These are phyloP conservation scores for Eugnorisma glareosa DNA, from an alignment of 2,888 invertebrate genomes.

Conservation along the genomic window DNA sequence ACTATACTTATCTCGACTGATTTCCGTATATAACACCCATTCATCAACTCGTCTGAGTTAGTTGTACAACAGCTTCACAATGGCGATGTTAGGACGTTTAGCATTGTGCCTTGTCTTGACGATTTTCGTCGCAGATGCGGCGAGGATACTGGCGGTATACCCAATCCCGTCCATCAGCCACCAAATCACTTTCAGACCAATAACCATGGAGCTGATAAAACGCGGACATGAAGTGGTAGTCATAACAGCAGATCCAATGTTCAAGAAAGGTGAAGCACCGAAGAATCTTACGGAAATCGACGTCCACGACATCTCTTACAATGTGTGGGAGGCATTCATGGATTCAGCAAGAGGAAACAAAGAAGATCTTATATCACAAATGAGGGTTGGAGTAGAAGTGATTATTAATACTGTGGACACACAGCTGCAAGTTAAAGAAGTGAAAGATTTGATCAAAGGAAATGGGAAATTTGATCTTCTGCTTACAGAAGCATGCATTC, in stretches of 20 bases:
- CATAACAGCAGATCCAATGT: slow-evolving; percentile 79
- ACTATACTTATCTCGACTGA: slow-evolving; percentile 14
- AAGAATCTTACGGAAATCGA: slow-evolving; percentile 81
- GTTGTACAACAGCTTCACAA: slow-evolving; percentile 18
- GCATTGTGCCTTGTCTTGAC: slow-evolving; percentile 1
- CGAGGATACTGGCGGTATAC: slow-evolving; percentile 78
- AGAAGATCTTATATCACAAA: slow-evolving; percentile 54
- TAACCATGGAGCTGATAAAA: slow-evolving; percentile 78
- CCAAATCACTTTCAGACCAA: slow-evolving; percentile 77
- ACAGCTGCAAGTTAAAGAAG: slow-evolving; percentile 61
- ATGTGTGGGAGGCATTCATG: slow-evolving; percentile 43
- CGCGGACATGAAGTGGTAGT: slow-evolving; percentile 83
- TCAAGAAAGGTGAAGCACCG: slow-evolving; percentile 66
- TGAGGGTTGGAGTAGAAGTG: slow-evolving; percentile 29
- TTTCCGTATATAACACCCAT: slow-evolving; percentile 35
- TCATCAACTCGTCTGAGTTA: background rate
- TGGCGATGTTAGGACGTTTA: slow-evolving; percentile 14
- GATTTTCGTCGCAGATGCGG: slow-evolving; percentile 55
- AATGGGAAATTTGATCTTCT: slow-evolving; percentile 73
- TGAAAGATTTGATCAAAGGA: slow-evolving; percentile 68
- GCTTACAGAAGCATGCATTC: slow-evolving; percentile 70
- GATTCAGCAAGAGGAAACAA: slow-evolving; percentile 36
- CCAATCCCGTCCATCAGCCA: slow-evolving; percentile 82
- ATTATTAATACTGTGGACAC: slow-evolving; percentile 50
- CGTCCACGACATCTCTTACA: slow-evolving; percentile 73